These are phyloP conservation scores for Petaurus breviceps DNA, from an alignment of 2,113 vertebrate genomes.

Conservation along the genomic window DNA sequence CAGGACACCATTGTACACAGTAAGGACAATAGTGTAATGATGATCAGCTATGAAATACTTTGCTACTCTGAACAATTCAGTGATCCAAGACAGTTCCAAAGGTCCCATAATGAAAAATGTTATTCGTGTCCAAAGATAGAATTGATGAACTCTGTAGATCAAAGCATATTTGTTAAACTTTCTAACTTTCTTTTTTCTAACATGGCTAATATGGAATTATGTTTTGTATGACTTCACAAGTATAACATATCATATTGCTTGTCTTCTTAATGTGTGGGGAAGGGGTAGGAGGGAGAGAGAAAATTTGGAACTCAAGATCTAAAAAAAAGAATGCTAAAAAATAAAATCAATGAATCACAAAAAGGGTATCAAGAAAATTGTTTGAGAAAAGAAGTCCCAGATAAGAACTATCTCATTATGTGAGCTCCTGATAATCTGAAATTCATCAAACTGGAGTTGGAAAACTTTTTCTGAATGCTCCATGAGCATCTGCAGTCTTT, in stretches of 20 bases:
- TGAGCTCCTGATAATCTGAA: slow-evolving; percentile 82
- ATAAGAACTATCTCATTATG: slow-evolving; percentile 82
- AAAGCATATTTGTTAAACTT: background rate
- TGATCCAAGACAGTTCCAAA: background rate
- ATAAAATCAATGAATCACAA: background rate
- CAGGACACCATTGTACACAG: background rate
- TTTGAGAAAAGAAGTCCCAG: slow-evolving; percentile 82
- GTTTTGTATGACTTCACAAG: background rate
- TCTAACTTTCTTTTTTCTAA: too few relatives aligned
- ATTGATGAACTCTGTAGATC: background rate
- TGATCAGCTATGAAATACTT: background rate
- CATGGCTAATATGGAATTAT: background rate
- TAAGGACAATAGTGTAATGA: background rate
- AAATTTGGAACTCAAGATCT: background rate
- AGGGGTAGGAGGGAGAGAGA: background rate
- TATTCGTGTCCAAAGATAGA: background rate
- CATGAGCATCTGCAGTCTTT: slow-evolving; percentile 53
- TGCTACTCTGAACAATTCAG: background rate
- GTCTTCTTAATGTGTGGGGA: background rate
- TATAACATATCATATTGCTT: background rate
- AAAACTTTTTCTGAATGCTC: slow-evolving; percentile 84
- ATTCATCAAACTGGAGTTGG: slow-evolving; percentile 81
- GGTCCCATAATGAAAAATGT: background rate
- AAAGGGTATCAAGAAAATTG: background rate
- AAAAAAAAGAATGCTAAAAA: background rate